These are phyloP conservation scores for Alcedo quadribrachys DNA, from an alignment of 2,797 vertebrate genomes.

Conservation along the genomic window DNA sequence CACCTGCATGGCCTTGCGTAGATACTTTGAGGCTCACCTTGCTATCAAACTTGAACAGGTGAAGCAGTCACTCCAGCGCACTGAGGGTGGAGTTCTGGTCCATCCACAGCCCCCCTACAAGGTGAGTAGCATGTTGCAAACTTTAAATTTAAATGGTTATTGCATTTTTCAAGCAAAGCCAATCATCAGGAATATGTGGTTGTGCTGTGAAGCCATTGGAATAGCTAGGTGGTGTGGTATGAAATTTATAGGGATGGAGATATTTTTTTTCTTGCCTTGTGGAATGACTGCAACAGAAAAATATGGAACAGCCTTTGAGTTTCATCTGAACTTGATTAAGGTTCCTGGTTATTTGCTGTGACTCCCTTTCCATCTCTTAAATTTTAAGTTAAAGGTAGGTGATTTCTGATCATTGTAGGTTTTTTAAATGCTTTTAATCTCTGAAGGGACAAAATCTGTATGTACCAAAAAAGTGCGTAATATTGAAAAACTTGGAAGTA, in stretches of 20 bases:
- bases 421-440: neutral
- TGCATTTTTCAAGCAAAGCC: neutral
- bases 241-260: neutral
- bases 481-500: neutral
- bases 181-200: neutral
- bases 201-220: neutral
- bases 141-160: fast-evolving
- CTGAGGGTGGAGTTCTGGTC: conserved; percentile 93
- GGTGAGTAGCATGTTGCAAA: conserved; percentile 72
- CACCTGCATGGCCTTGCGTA: conserved; percentile 97
- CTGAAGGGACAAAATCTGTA: neutral
- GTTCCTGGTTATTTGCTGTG: neutral
- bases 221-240: neutral
- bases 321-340: neutral
- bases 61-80: conserved; percentile 96
- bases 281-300: neutral
- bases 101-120: conserved; percentile 97
- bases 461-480: neutral
- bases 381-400: neutral
- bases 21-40: conserved; percentile 98
- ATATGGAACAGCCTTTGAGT: neutral
- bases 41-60: conserved; percentile 99
- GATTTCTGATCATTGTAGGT: neutral
- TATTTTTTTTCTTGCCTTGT: neutral
- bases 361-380: neutral